Percentiles rank a stretch among this genome's conserved stretches.
Evolutionary conservation across 1,140 invertebrate genomes (phyloP).

Genomic region (Halictus rubicundus): DNA sequence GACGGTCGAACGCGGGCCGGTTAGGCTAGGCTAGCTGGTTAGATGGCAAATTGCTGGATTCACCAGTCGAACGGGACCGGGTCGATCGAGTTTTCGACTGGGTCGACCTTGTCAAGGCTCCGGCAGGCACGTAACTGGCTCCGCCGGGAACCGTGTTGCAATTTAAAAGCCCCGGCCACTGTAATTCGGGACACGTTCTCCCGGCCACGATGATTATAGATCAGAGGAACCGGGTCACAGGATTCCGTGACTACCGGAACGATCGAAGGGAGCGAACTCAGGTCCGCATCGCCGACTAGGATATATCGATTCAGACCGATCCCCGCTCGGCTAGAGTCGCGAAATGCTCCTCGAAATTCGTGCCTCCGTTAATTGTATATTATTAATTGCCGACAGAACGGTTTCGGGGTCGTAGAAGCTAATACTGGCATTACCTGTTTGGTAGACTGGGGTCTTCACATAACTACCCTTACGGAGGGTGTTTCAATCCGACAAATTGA

Average conservation of each 20-base stretch:
- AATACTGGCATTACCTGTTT: no score
- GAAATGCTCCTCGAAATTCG: background rate
- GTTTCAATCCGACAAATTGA: no score
- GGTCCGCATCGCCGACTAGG: no score
- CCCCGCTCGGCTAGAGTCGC: no score
- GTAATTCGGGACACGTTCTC: slow-evolving; percentile 34
- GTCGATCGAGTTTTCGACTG: slow-evolving; percentile 37
- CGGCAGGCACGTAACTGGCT: slow-evolving; percentile 18
- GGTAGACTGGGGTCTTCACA: no score
- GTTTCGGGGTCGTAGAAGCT: no score
- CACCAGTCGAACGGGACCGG: background rate
- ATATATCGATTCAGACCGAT: no score
- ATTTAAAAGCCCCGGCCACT: slow-evolving; percentile 7
- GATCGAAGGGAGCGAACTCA: background rate
- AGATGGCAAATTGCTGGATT: slow-evolving; percentile 17
- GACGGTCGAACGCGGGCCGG: background rate
- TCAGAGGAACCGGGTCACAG: slow-evolving; percentile 18
- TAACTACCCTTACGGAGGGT: no score
- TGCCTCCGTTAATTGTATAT: background rate
- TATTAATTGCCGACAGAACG: slow-evolving; percentile 4
- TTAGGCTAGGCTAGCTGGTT: background rate
- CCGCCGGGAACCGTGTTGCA: slow-evolving; percentile 20
- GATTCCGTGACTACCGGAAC: background rate
- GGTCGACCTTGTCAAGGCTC: slow-evolving; percentile 29
- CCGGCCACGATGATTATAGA: slow-evolving; percentile 13